Conservation (phyloP, 2,113 vertebrate genomes). For the Triplophysa dalaica region DNA sequence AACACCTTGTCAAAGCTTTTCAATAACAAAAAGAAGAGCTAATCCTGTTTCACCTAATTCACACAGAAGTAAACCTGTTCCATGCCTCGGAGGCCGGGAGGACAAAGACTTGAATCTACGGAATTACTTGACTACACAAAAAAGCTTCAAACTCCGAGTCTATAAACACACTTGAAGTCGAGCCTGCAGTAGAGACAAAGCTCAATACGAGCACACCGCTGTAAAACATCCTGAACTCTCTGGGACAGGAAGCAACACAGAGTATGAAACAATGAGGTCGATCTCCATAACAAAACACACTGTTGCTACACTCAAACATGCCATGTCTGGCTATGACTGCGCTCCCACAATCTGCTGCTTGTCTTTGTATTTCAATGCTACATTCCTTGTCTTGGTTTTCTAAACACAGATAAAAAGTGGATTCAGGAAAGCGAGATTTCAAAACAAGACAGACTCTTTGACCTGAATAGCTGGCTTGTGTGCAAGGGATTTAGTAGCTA, state of each 20-base stretch:
- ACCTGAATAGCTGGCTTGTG: too few relatives aligned
- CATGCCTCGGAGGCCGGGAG: background rate
- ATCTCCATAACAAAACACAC: slow-evolving; percentile 42
- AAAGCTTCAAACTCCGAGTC: background rate
- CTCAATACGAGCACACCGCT: background rate
- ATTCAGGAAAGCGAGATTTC: too few relatives aligned
- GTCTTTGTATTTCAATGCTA: background rate
- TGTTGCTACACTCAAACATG: slow-evolving; percentile 9
- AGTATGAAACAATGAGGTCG: slow-evolving; percentile 25
- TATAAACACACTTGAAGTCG: slow-evolving; percentile 8
- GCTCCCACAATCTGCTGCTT: background rate
- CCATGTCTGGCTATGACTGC: slow-evolving; percentile 7
- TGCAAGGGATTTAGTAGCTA: too few relatives aligned
- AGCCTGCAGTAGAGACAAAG: background rate
- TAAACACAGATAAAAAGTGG: background rate
- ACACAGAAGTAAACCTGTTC: slow-evolving; percentile 1
- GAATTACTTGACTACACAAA: slow-evolving; percentile 12
- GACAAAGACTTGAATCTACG: background rate
- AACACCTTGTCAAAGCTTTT: slow-evolving; percentile 13
- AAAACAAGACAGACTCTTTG: too few relatives aligned
- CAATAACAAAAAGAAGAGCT: background rate
- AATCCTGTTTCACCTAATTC: slow-evolving; percentile 23
- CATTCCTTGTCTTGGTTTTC: slow-evolving; percentile 2
- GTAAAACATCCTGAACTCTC: slow-evolving; percentile 44
- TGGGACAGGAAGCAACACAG: slow-evolving; percentile 19